Evolutionary conservation across 1,140 invertebrate genomes (phyloP).

Genomic region (Lordiphosa stackelbergi): DNA sequence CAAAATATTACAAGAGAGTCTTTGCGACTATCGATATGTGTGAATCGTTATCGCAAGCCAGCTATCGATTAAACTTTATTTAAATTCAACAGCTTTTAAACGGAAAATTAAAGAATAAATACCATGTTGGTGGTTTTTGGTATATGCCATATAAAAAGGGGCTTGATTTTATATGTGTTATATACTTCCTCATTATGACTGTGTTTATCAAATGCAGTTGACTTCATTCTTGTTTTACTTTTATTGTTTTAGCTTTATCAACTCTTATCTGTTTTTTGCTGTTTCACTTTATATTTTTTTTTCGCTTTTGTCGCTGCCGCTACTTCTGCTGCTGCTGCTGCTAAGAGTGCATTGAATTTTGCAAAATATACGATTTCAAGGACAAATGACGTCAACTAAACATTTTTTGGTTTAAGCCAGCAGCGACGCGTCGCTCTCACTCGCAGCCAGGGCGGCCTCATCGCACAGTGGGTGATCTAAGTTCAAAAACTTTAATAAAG

Average conservation of each 20-base stretch:
- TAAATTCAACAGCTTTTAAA: too few species aligned
- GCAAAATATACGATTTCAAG: slow-evolving; percentile 69
- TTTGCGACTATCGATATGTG: background rate
- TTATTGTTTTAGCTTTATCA: slow-evolving; percentile 23
- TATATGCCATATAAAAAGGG: too few species aligned
- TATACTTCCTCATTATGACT: too few species aligned
- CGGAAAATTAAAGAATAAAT: too few species aligned
- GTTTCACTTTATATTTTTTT: slow-evolving; percentile 27
- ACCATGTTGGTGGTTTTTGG: too few species aligned
- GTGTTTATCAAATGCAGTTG: slow-evolving; percentile 13
- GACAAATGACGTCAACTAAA: slow-evolving; percentile 74
- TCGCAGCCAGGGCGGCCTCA: background rate
- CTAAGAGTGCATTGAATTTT: slow-evolving; percentile 68
- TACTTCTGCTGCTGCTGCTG: slow-evolving; percentile 4
- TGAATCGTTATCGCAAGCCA: background rate
- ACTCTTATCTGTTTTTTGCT: slow-evolving; percentile 23
- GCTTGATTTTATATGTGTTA: too few species aligned
- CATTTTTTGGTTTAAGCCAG: slow-evolving; percentile 48
- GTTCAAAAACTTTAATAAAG: too few species aligned
- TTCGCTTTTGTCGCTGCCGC: slow-evolving; percentile 14
- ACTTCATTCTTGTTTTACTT: slow-evolving; percentile 3
- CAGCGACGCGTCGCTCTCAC: slow-evolving; percentile 28
- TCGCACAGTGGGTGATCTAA: background rate
- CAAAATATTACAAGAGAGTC: background rate
- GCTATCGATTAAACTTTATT: slow-evolving; percentile 8